Evolutionary conservation across 2,888 invertebrate genomes (phyloP), one percentile per base, ranked within the genome.

Genomic region (Podotricha telesiphe): DNA sequence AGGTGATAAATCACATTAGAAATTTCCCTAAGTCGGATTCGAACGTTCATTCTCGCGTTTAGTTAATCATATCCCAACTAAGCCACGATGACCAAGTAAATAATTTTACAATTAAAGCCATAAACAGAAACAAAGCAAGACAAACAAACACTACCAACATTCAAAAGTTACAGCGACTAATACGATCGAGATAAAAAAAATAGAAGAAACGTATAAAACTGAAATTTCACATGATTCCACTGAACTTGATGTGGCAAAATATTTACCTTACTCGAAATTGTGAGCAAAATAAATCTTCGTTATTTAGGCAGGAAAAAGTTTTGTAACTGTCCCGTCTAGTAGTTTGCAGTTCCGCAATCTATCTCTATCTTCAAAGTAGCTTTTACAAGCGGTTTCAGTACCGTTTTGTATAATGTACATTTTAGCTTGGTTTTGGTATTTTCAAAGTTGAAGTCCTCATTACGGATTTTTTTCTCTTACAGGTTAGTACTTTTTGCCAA

Each of bases 131-230:
- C 0, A 11, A 22, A 56, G 7, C 4, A 15, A 56, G 19, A 42
- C 20, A 40, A 58, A 58, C 19, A 13, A 61, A 2, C 2, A 8
- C 8, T 17, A 8, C 37, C 7, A 48, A 19, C 17, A 15, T 53
- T 45, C 6, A 20, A 65, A 65, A 58, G 13, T 40, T 65, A 48
- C 19, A 48, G 47, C 17, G 40, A 53, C 8, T 22, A 53, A 53
- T 11, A 51, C 37, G 7, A 37, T 40, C 19, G 7, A 58, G 13
- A 48, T 20, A 58, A 47, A n/a, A 47, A 45, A 61, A 53, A 28
- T 47, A 3, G 37, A 17, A 28, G 19, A n/a, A 63, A 62, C 47
- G 56, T 63, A 48, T 48, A 53, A 22, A 68, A 63, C 67, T 40
- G 19, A 3, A 37, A 56, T 62, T 68, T 37, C 17, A 48, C 48